Conservation (phyloP, 2,113 vertebrate species). For the Zeus faber region DNA sequence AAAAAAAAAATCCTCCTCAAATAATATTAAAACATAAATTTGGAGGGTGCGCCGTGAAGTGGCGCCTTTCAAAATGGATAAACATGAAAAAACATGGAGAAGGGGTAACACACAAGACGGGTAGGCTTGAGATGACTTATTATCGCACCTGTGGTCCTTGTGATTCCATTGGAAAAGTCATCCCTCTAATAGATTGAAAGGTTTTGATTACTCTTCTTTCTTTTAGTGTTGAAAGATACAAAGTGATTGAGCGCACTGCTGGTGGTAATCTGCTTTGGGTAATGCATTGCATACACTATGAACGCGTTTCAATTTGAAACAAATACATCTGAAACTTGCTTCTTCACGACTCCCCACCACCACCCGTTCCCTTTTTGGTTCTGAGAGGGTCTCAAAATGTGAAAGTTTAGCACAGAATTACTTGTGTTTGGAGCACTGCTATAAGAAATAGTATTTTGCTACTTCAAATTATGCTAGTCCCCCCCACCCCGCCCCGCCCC, state of each 20-base stretch:
- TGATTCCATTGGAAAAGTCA: conserved; percentile 99
- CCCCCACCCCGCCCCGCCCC: no score
- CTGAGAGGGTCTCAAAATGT: no score
- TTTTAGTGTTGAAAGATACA: conserved; percentile 97
- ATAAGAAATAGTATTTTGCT: no score
- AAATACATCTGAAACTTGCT: conserved; percentile 87
- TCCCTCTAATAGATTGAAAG: conserved; percentile 99
- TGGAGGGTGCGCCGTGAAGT: conserved; percentile 67
- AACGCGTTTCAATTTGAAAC: conserved; percentile 89
- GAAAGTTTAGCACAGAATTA: no score
- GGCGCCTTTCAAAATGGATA: conserved; percentile 87
- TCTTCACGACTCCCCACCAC: no score
- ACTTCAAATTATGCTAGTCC: no score
- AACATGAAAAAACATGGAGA: conserved; percentile 97
- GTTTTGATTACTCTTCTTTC: conserved; percentile 99
- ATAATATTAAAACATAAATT: conserved; percentile 77
- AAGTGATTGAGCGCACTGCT: conserved; percentile 94
- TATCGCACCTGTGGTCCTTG: conserved; percentile 99
- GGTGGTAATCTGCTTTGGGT: conserved; percentile 99
- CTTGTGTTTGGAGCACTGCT: no score
- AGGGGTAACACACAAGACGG: conserved; percentile 88
- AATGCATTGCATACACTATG: conserved; percentile 96
- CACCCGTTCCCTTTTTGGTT: no score
- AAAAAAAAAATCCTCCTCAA: conserved; percentile 60
- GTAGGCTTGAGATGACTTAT: conserved; percentile 97